Conservation (phyloP, 2,113 vertebrate species). For the Melanotaenia duboulayi region DNA sequence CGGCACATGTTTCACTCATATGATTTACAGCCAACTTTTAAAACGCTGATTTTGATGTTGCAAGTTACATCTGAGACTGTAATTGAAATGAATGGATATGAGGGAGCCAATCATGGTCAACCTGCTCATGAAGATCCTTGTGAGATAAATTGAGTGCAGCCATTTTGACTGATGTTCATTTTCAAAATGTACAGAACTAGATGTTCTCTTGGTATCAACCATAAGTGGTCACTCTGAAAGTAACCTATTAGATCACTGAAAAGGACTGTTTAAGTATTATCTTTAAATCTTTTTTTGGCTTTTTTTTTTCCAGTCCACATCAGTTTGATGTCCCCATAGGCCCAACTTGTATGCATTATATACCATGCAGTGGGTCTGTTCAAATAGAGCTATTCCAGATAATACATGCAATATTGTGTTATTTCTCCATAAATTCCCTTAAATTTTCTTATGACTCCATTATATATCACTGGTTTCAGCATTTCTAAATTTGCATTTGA, state of each 20-base stretch:
- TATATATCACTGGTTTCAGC: not conserved
- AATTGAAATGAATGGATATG: slow-evolving; percentile 14
- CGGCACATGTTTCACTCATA: slow-evolving; percentile 11
- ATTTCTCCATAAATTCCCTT: not conserved
- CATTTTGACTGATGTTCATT: not conserved
- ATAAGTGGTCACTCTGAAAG: not conserved
- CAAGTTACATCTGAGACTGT: slow-evolving; percentile 2
- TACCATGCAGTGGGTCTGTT: not conserved
- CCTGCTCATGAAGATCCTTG: not conserved
- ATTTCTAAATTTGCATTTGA: slow-evolving; percentile 18
- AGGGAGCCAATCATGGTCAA: not conserved
- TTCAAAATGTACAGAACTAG: not conserved
- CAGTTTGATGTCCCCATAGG: not conserved
- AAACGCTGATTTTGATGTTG: slow-evolving; percentile 39
- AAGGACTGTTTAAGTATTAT: not conserved
- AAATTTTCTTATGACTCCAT: not conserved
- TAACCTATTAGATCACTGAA: not conserved
- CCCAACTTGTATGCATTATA: not conserved
- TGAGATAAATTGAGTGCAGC: not conserved
- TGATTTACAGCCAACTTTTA: slow-evolving; percentile 47
- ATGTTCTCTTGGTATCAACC: not conserved
- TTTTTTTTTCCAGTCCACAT: not conserved
- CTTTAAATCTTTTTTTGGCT: not conserved
- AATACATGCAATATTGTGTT: not conserved
- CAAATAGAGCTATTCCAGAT: not conserved